phyloP scores from a whole-genome alignment of 2,888 invertebrate species.

The Tortrix viridana region DNA sequence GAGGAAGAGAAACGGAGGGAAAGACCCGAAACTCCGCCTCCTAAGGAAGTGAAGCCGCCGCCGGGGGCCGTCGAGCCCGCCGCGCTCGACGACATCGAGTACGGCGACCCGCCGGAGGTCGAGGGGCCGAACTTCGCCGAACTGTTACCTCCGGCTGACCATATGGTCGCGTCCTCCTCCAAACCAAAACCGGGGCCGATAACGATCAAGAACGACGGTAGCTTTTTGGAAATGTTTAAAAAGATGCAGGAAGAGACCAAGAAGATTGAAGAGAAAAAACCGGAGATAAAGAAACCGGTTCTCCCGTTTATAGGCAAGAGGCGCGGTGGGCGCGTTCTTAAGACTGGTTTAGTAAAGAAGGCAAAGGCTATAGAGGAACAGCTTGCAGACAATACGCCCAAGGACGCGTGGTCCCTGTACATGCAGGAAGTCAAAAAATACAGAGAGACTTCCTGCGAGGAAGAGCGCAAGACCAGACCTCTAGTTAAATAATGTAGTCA shows the following conservation, averaged over 20 bases:
- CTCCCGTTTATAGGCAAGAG: conserved; percentile 89
- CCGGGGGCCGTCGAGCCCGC: conserved; percentile 70
- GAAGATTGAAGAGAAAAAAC: conserved; percentile 66
- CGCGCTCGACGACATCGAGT: conserved; percentile 67
- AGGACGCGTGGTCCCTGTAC: conserved; percentile 96
- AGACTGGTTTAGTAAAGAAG: conserved; percentile 96
- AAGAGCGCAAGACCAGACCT: conserved; percentile 95
- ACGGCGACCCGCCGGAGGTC: conserved; percentile 75
- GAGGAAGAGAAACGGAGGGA: conserved; percentile 55
- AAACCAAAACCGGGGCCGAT: conserved; percentile 84
- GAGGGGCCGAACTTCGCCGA: conserved; percentile 79
- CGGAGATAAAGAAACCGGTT: conserved; percentile 72
- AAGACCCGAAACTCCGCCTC: conserved; percentile 61
- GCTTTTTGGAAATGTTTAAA: conserved; percentile 95
- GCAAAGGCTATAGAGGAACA: conserved; percentile 87
- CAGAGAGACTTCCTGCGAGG: conserved; percentile 95
- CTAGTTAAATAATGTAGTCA: conserved; percentile 89
- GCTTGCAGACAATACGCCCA: conserved; percentile 86
- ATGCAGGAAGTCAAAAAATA: conserved; percentile 97
- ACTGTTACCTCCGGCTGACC: conserved; percentile 58
- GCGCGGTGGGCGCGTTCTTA: conserved; percentile 93
- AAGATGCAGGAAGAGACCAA: conserved; percentile 90
- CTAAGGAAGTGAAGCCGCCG: conserved; percentile 70
- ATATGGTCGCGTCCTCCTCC: conserved; percentile 64
- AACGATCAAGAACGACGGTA: conserved; percentile 94